These are phyloP conservation scores for Gadus macrocephalus DNA, from an alignment of 2,113 vertebrate genomes.

Conservation along the genomic window DNA sequence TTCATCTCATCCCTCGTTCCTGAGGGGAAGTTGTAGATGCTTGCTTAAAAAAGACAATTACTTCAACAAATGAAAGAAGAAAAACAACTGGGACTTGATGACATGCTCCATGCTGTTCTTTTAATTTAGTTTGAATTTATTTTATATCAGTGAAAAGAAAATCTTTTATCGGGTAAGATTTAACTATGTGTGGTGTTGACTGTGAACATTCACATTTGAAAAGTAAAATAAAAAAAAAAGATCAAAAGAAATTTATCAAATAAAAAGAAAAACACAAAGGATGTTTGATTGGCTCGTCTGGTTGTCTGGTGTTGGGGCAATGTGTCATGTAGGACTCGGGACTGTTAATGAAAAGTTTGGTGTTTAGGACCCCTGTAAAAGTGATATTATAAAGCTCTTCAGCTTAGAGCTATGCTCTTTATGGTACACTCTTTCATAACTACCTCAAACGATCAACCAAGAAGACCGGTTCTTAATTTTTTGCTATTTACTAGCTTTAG, in stretches of 20 bases:
- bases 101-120: slow-evolving; percentile 68
- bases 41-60: slow-evolving; percentile 55
- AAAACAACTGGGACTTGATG: slow-evolving; percentile 49
- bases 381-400: no score
- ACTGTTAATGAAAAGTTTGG: no score
- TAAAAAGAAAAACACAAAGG: slow-evolving; percentile 60
- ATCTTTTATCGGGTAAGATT: slow-evolving; percentile 64
- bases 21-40: slow-evolving; percentile 33
- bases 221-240: slow-evolving; percentile 63
- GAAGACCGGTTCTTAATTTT: no score
- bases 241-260: slow-evolving; percentile 68
- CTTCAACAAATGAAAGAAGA: slow-evolving; percentile 46
- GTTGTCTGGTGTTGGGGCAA: slow-evolving; percentile 36
- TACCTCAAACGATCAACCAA: no score
- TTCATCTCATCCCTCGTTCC: slow-evolving; percentile 39
- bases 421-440: no score
- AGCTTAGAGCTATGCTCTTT: no score
- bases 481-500: no score
- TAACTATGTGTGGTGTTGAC: slow-evolving; percentile 70
- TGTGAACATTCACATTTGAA: slow-evolving; percentile 74
- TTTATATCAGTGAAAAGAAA: slow-evolving; percentile 69
- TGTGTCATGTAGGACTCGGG: no score
- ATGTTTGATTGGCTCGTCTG: slow-evolving; percentile 40
- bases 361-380: no score
- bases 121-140: slow-evolving; percentile 70